These are phyloP conservation scores for Drosophila merina DNA, from an alignment of 2,888 invertebrate species.

Conservation along the genomic window DNA sequence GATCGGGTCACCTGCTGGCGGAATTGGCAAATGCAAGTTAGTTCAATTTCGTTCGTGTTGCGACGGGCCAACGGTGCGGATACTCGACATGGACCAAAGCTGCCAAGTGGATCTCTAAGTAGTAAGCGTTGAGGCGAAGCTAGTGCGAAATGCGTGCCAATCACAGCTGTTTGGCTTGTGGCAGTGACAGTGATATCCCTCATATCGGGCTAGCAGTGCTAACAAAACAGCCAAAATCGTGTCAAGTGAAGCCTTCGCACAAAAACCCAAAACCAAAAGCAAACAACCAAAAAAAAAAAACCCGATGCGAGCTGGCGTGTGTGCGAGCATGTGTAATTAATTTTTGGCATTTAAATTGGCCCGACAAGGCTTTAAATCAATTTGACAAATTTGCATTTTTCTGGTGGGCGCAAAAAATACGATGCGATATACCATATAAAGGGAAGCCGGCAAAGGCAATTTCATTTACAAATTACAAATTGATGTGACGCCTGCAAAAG, in stretches of 20 bases:
- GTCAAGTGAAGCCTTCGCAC: constrained; percentile 20
- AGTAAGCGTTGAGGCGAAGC: constrained; percentile 14
- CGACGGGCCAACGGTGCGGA: constrained; percentile 58
- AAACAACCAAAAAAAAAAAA: constrained; percentile 1
- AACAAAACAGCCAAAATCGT: constrained; percentile 28
- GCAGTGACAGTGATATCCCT: constrained; percentile 9
- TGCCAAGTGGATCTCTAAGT: constrained; percentile 30
- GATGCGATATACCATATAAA: constrained; percentile 26
- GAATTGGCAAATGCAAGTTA: constrained; percentile 67
- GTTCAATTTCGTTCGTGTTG: constrained; percentile 83
- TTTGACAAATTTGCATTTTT: constrained; percentile 70
- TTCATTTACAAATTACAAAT: constrained; percentile 74
- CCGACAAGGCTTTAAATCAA: constrained; percentile 68
- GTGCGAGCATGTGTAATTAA: constrained; percentile 68
- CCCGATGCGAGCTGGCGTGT: constrained; percentile 13
- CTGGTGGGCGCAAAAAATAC: constrained; percentile 29
- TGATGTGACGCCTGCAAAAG: constrained; percentile 50
- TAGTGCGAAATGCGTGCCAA: constrained; percentile 20
- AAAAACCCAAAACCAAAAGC: background rate
- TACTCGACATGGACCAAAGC: constrained; percentile 36
- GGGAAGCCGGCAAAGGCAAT: constrained; percentile 57
- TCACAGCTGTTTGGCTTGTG: background rate
- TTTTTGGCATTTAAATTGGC: constrained; percentile 69
- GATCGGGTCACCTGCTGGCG: constrained; percentile 55
- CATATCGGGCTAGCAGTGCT: constrained; percentile 4